Conservation (phyloP, 2,888 invertebrate species). For the Thymelicus sylvestris region DNA sequence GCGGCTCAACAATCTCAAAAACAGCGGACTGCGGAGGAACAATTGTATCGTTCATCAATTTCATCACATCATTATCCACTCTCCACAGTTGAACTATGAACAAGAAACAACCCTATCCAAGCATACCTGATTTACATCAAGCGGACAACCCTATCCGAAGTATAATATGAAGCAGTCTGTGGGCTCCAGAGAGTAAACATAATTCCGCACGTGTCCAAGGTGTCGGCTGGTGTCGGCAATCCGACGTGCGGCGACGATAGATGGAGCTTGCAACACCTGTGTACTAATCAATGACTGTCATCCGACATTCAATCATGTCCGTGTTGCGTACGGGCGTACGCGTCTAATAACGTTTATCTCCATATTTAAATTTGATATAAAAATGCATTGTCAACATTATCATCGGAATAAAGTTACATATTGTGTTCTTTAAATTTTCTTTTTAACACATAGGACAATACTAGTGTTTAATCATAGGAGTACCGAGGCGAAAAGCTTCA, state of each 20-base stretch:
- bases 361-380: no score
- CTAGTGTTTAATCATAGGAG: no score
- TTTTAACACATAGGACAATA: no score
- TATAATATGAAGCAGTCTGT: background rate
- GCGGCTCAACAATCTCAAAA: no score
- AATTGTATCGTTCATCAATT: no score
- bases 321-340: background rate
- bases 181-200: constrained; percentile 3
- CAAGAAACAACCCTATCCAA: background rate
- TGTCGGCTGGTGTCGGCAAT: background rate
- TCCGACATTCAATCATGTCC: background rate
- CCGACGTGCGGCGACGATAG: background rate
- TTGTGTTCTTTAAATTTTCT: no score
- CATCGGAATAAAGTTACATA: no score
- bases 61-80: no score
- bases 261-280: constrained; percentile 15
- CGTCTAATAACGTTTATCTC: background rate
- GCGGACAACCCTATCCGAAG: no score
- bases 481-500: no score
- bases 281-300: constrained; percentile 10
- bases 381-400: no score
- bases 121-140: background rate
- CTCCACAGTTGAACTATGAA: background rate
- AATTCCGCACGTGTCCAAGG: constrained; percentile 5
- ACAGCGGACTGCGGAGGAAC: no score